A percentile compares a stretch with the other conserved stretches of the same genome.
Conservation (phyloP, 1,140 invertebrate species). For the Aphis gossypii region DNA sequence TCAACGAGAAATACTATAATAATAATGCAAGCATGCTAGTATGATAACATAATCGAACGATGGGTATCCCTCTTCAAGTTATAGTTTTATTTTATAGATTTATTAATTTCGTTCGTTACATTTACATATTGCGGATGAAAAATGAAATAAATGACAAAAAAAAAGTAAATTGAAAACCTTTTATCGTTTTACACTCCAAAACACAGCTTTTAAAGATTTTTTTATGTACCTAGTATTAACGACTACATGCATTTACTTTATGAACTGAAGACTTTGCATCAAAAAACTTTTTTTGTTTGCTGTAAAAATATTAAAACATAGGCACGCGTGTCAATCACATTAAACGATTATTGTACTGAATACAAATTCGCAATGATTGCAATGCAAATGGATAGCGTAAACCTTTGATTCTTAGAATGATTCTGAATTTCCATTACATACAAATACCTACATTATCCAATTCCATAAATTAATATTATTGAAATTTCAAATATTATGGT, state of each 20-base stretch:
- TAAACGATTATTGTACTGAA: not conserved
- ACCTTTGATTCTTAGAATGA: not conserved
- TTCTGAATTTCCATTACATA: not conserved
- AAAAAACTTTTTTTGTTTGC: not conserved
- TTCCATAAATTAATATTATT: not conserved
- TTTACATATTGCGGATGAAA: not conserved
- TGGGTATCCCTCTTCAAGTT: fast-evolving
- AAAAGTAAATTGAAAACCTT: slow-evolving; percentile 11
- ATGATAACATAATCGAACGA: not conserved
- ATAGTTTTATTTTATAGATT: not conserved
- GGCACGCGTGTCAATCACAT: not conserved
- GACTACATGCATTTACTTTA: not conserved
- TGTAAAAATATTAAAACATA: not conserved
- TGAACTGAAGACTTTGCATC: not conserved
- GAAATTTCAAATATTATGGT: not conserved
- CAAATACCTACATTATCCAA: not conserved
- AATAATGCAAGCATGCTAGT: not conserved
- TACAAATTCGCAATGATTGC: not conserved
- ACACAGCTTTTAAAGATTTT: not conserved
- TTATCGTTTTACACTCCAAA: slow-evolving; percentile 4
- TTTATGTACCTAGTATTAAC: not conserved
- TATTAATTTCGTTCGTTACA: not conserved
- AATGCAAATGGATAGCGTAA: not conserved
- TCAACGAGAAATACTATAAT: not conserved
- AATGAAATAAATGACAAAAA: not conserved